Base-by-base conservation (phyloP, 2,888 invertebrate genomes). In the Litoditis marina region DNA sequence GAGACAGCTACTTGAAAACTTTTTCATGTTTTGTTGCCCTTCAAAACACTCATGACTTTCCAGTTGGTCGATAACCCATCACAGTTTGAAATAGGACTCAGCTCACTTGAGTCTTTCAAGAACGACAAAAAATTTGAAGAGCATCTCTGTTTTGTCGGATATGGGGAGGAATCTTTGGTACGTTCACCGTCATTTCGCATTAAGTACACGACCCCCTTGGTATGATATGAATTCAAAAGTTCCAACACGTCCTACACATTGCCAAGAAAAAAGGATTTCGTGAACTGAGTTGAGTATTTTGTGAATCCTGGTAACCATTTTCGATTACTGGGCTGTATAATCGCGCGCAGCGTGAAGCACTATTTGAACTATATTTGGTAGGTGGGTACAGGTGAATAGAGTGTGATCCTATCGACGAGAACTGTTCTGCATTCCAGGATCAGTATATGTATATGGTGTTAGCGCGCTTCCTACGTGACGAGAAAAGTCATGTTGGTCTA, bases 391-490 rank as follows among this genome's bases (percentile, higher is more conserved):
- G 11, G 13, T 36, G 39, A 16, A 36, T 16, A 36, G n/a, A 36
- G 1, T 16, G 39, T 16, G n/a, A 36, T 1, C 1, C 39, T 11
- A 36, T 1, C 11, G 11, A 16, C 1, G 1, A 16, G 11, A 1
- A 36, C n/a, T 36, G 11, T 36, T 36, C n/a, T 0, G 25, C 25
- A 28, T n/a, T 54, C n/a, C 62, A 69, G 32, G 75, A 75, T 65
- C 84, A 84, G 68, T 94, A 93, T 83, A 92, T 94, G 22, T 91
- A 94, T 83, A 98, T 98, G 96, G 94, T 95, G 28, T 92, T 98
- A 19, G 92, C 96, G 6, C 92, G 92, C 61, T 95, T 98, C 84
- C 87, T 98, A 51, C 94, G 95, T 85, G 90, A 91, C 83, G 91
- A 92, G 83, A 91, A 91, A 0, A 90, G 91, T 78, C 94, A 92